Evolutionary conservation across 2,113 vertebrate genomes (phyloP).

Genomic region (Irena cyanogastra): DNA sequence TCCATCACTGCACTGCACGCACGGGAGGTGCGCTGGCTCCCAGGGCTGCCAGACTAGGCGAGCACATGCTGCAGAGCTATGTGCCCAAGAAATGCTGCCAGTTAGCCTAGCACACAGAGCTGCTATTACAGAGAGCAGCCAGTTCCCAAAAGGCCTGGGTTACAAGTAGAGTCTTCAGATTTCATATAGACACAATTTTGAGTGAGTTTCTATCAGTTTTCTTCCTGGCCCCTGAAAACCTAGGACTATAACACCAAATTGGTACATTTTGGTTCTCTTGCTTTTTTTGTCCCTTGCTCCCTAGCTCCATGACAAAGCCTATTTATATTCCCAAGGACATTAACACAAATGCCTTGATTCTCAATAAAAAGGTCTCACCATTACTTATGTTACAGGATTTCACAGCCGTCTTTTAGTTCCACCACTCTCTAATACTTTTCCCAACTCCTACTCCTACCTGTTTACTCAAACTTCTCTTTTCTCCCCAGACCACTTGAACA

Average conservation of each 20-base stretch:
- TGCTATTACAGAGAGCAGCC: not conserved
- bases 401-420: not conserved
- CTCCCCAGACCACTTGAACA: not conserved
- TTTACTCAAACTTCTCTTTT: not conserved
- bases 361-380: not conserved
- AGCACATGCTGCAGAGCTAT: not conserved
- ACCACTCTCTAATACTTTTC: not conserved
- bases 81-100: not conserved
- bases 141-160: not conserved
- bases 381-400: not conserved
- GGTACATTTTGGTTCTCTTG: not conserved
- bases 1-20: rapidly evolving
- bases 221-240: not conserved
- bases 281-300: not conserved
- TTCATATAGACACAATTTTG: not conserved
- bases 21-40: not conserved
- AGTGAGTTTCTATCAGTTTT: not conserved
- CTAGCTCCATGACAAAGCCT: not conserved
- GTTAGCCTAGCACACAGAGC: not conserved
- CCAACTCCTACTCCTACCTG: not conserved
- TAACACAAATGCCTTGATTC: not conserved
- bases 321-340: not conserved
- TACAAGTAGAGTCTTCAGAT: not conserved
- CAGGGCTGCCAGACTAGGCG: not conserved
- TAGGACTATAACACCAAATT: not conserved